These are phyloP conservation scores for Benthosema pterotum DNA, from an alignment of 2,797 vertebrate species.

Conservation along the genomic window DNA sequence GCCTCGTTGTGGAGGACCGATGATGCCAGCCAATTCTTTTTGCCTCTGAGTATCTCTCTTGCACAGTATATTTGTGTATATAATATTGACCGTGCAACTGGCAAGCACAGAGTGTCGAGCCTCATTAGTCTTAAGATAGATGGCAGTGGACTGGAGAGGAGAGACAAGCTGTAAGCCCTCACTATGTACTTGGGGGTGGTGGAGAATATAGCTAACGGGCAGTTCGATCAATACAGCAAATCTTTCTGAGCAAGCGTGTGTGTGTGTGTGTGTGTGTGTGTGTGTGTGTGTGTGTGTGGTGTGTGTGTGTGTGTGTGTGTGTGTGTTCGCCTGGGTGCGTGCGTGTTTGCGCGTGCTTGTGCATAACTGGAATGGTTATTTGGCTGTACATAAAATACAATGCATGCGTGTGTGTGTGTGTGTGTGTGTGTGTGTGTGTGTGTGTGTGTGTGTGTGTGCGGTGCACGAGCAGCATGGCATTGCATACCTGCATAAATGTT, in stretches of 20 bases:
- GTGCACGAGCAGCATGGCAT: too few relatives aligned
- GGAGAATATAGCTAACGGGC: slow-evolving; percentile 60
- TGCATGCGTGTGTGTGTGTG: neutral
- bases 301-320: slow-evolving; percentile 22
- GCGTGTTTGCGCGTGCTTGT: slow-evolving; percentile 11
- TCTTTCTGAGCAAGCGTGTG: neutral
- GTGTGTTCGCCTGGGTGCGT: slow-evolving; percentile 22
- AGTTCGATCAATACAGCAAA: slow-evolving; percentile 65
- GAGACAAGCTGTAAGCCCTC: slow-evolving; percentile 57
- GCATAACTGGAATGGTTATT: neutral
- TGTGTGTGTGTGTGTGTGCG: slow-evolving; percentile 12
- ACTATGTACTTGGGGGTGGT: slow-evolving; percentile 44
- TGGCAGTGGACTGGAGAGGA: slow-evolving; percentile 57
- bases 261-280: slow-evolving; percentile 3
- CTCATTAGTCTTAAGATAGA: slow-evolving; percentile 68
- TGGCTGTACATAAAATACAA: neutral
- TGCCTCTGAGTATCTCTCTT: too few relatives aligned
- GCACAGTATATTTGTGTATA: slow-evolving; percentile 17
- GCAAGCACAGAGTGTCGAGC: slow-evolving; percentile 40
- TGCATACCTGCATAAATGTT: neutral
- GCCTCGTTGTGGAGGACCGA: too few relatives aligned
- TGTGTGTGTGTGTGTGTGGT: slow-evolving; percentile 25
- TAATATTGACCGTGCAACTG: slow-evolving; percentile 24
- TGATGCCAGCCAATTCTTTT: too few relatives aligned
- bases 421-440: slow-evolving; percentile 30